phyloP scores from a whole-genome alignment of 2,797 vertebrate species.

The Intellagama lesueurii region DNA sequence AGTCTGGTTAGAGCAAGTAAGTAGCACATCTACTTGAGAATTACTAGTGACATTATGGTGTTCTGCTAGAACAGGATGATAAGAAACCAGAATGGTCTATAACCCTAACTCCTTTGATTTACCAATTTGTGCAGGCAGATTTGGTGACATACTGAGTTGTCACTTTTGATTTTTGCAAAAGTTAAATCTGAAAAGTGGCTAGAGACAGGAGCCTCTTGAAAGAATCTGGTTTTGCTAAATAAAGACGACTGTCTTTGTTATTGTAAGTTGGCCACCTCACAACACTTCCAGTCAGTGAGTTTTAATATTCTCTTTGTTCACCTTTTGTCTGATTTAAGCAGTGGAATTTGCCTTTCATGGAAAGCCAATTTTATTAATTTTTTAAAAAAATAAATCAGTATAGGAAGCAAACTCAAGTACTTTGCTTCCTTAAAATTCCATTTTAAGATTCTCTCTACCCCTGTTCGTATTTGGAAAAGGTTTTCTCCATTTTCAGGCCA shows the following conservation, averaged over 20 bases:
- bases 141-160: slow-evolving; percentile 47
- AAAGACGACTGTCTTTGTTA: not conserved
- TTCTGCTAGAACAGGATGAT: slow-evolving; percentile 13
- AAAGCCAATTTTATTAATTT: not conserved
- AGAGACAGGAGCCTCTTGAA: slow-evolving; percentile 30
- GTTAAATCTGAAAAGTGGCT: slow-evolving; percentile 40
- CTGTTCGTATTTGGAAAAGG: no score
- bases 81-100: slow-evolving; percentile 60
- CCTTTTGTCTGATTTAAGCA: not conserved
- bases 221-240: slow-evolving; percentile 43
- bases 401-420: not conserved
- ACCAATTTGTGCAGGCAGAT: slow-evolving; percentile 37
- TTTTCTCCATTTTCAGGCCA: not conserved
- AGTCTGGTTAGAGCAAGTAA: slow-evolving; percentile 19
- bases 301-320: not conserved
- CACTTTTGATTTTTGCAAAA: slow-evolving; percentile 61
- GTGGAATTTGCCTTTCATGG: not conserved
- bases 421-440: not conserved
- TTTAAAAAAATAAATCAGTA: not conserved
- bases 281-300: slow-evolving; percentile 25
- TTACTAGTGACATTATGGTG: slow-evolving; percentile 48
- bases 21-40: slow-evolving; percentile 30
- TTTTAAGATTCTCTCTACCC: not conserved
- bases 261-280: not conserved
- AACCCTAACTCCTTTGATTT: slow-evolving; percentile 70